Percentiles rank a stretch among this genome's conserved stretches.
Conservation (phyloP, 2,113 vertebrate genomes). For the Cavia porcellus region DNA sequence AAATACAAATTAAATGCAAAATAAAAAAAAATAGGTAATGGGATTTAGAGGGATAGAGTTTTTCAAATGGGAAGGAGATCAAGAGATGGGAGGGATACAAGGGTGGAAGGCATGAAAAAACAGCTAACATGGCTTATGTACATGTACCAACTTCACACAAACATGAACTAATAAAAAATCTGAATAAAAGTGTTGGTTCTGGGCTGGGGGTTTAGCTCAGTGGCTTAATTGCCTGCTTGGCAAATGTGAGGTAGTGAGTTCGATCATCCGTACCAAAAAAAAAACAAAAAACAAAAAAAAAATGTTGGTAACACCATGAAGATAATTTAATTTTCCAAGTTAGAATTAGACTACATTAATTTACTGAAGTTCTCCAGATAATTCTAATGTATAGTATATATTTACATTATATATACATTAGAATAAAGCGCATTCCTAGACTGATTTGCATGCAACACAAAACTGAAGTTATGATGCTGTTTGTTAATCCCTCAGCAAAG, state of each 20-base stretch:
- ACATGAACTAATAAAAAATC: background rate
- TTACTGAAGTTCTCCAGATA: background rate
- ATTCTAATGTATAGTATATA: background rate
- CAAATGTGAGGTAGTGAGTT: too few species aligned
- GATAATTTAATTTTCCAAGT: background rate
- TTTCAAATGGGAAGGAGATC: background rate
- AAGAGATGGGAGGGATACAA: background rate
- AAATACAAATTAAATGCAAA: background rate
- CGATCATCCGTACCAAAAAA: too few species aligned
- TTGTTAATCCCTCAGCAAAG: background rate
- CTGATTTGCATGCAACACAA: background rate
- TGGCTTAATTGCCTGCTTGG: too few species aligned
- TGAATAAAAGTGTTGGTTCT: too few species aligned
- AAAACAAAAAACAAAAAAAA: background rate
- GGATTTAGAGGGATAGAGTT: background rate
- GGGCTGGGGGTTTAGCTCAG: too few species aligned
- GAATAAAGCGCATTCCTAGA: background rate
- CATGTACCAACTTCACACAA: background rate
- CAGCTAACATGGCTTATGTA: fast-evolving
- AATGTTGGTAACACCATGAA: background rate
- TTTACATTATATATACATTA: too few species aligned
- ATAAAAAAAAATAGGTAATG: background rate
- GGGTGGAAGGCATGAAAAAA: background rate
- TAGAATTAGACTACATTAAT: background rate
- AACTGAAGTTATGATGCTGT: background rate